Conservation (phyloP, 2,888 invertebrate species). For the Acrobasis consociella region DNA sequence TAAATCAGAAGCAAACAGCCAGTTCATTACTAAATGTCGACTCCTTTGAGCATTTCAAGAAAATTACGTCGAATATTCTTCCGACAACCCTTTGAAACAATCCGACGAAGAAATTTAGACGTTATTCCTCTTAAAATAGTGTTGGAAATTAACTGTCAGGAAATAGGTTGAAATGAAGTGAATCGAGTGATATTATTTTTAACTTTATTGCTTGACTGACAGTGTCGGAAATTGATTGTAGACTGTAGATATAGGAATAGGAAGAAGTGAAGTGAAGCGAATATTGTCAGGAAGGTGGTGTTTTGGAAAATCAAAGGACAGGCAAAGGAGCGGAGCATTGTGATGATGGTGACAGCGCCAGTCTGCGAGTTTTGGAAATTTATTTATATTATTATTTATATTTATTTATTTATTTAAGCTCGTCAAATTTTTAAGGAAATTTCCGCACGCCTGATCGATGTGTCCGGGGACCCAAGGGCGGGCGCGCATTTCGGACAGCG, state of each 20-base stretch:
- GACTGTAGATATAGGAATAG: not conserved
- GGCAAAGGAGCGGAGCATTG: not conserved
- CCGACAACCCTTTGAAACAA: not conserved
- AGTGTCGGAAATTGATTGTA: not conserved
- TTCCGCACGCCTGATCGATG: too few species aligned
- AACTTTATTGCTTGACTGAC: not conserved
- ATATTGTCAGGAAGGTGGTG: conserved; percentile 34
- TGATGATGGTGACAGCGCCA: not conserved
- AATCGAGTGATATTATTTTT: conserved; percentile 25
- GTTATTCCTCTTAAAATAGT: not conserved
- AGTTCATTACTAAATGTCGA: conserved; percentile 23
- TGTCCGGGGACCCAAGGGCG: too few species aligned
- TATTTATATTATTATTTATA: not conserved
- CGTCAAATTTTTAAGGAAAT: too few species aligned
- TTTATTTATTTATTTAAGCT: too few species aligned
- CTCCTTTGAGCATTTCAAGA: conserved; percentile 30
- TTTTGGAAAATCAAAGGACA: conserved; percentile 46
- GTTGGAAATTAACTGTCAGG: not conserved
- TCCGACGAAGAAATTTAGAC: not conserved
- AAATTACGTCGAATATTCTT: conserved; percentile 29
- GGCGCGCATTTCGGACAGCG: too few species aligned
- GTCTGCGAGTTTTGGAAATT: not conserved
- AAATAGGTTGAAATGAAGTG: not conserved
- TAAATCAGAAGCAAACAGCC: conserved; percentile 5
- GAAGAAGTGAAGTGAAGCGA: conserved; percentile 20